Percentiles rank a stretch among this genome's conserved stretches.
Evolutionary conservation across 2,113 vertebrate species (phyloP).

Genomic region (Tychaedon coryphoeus): DNA sequence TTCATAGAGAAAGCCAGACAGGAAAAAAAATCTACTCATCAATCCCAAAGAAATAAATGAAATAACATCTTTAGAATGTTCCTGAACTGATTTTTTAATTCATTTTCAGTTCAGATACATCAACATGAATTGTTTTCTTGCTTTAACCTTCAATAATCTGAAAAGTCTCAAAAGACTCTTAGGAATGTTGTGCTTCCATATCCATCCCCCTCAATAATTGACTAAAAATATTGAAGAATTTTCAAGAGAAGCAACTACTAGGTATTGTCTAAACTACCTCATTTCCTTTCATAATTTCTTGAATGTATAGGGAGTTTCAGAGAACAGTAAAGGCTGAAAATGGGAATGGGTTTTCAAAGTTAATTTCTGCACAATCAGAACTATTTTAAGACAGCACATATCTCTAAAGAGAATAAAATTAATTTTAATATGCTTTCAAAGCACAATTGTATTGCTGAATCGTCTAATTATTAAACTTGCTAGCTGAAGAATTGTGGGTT

Average conservation of each 20-base stretch:
- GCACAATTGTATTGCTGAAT: not conserved
- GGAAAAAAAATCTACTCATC: not conserved
- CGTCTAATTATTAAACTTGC: not conserved
- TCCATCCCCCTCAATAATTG: fast-evolving
- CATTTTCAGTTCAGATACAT: not conserved
- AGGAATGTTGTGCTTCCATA: not conserved
- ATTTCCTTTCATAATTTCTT: not conserved
- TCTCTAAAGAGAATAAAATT: not conserved
- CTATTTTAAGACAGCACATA: not conserved
- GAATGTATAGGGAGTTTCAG: not conserved
- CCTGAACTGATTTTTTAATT: not conserved
- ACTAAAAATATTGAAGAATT: not conserved
- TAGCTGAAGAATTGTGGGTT: not conserved
- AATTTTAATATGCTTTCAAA: not conserved
- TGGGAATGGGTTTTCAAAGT: not conserved
- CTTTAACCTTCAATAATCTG: not conserved
- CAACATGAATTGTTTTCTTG: not conserved
- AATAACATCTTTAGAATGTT: not conserved
- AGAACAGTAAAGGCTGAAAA: not conserved
- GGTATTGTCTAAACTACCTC: not conserved
- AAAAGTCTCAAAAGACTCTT: not conserved
- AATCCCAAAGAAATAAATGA: not conserved
- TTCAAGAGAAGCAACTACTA: not conserved
- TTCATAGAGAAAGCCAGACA: not conserved
- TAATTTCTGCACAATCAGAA: not conserved